A percentile compares a stretch with the other conserved stretches of the same genome.
phyloP scores from a whole-genome alignment of 2,888 invertebrate species.

The Apodemia zela region DNA sequence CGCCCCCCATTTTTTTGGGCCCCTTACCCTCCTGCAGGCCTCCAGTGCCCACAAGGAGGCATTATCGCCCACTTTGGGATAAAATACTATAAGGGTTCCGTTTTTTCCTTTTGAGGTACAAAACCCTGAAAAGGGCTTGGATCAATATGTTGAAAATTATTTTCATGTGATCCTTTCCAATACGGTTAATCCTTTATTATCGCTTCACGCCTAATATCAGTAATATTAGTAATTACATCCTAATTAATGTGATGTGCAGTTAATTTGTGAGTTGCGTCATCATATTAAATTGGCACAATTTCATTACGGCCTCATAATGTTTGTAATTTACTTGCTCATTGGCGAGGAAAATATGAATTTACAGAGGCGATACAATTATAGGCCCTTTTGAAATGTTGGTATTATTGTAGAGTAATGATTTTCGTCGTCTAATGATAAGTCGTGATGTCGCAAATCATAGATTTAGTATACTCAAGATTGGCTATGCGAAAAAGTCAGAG shows the following conservation, averaged over 20 bases:
- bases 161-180: neutral
- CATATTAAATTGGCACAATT: slow-evolving; percentile 29
- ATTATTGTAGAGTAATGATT: neutral
- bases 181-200: neutral
- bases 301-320: slow-evolving; percentile 10
- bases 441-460: neutral
- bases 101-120: too few species aligned
- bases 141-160: too few species aligned
- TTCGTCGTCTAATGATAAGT: neutral
- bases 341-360: slow-evolving; percentile 44
- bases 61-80: too few species aligned
- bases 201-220: neutral
- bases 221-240: slow-evolving; percentile 1
- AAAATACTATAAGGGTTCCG: too few species aligned
- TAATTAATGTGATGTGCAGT: slow-evolving; percentile 7
- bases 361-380: slow-evolving; percentile 49
- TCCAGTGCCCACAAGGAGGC: too few species aligned
- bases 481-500: too few species aligned
- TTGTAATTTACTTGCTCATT: slow-evolving; percentile 39
- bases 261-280: slow-evolving; percentile 37
- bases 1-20: too few species aligned
- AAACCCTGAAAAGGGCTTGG: too few species aligned
- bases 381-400: slow-evolving; percentile 38
- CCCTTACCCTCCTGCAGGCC: too few species aligned
- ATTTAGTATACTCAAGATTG: too few species aligned